These are phyloP conservation scores for Plebejus anna DNA, from an alignment of 2,888 invertebrate genomes.

Conservation along the genomic window DNA sequence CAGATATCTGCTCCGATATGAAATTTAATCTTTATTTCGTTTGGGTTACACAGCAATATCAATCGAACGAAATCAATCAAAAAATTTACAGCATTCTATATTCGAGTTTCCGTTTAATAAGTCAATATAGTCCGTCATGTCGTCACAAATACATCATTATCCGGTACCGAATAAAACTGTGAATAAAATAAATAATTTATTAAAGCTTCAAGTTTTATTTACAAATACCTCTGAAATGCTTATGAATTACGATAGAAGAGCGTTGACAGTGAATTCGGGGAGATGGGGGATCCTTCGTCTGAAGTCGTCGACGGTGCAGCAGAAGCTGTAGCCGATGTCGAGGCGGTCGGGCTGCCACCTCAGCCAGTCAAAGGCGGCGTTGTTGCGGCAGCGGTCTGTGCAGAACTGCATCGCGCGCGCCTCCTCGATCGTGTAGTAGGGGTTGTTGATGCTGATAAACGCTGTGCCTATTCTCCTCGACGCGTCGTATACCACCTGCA, in stretches of 20 bases:
- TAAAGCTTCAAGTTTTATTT: neutral
- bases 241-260: conserved; percentile 36
- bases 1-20: neutral
- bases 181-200: neutral
- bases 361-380: conserved; percentile 80
- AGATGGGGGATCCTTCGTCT: conserved; percentile 72
- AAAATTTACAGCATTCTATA: neutral
- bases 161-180: neutral
- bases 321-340: conserved; percentile 80
- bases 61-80: neutral
- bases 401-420: conserved; percentile 71
- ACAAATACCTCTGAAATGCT: neutral
- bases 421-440: conserved; percentile 68
- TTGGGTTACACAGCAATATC: neutral
- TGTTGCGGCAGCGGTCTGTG: conserved; percentile 74
- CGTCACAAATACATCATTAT: neutral
- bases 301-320: conserved; percentile 80
- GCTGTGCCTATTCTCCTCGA: conserved; percentile 73
- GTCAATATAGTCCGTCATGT: neutral
- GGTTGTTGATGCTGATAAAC: conserved; percentile 83
- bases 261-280: conserved; percentile 72
- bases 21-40: neutral
- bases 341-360: conserved; percentile 74
- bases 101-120: neutral
- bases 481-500: conserved; percentile 78